Percentiles rank a stretch among this genome's conserved stretches.
phyloP scores from a whole-genome alignment of 2,888 invertebrate species.

The Pasiphila rectangulata region DNA sequence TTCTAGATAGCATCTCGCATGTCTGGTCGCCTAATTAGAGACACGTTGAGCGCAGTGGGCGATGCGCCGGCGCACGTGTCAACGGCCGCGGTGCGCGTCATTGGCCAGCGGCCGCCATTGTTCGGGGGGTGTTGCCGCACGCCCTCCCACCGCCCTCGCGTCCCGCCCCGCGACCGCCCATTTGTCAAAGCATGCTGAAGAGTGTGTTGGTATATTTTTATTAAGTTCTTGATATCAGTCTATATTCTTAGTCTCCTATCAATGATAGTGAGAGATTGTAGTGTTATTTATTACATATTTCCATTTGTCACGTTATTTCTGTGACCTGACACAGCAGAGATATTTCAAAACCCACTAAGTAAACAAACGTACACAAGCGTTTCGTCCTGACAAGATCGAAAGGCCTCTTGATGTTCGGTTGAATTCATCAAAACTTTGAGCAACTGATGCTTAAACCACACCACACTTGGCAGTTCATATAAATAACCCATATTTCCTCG shows the following conservation, averaged over 20 bases:
- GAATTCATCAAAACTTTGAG: not conserved
- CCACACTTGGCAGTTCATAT: conserved; percentile 10
- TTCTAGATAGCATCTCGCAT: conserved; percentile 11
- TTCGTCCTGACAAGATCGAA: too few species aligned
- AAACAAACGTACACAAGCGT: too few species aligned
- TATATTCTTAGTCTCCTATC: too few species aligned
- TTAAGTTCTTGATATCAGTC: too few species aligned
- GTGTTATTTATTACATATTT: too few species aligned
- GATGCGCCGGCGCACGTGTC: conserved; percentile 67
- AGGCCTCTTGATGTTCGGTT: conserved; percentile 2
- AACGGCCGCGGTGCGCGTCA: conserved; percentile 71
- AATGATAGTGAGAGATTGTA: too few species aligned
- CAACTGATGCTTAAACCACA: not conserved
- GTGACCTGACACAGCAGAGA: too few species aligned
- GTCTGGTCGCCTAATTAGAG: conserved; percentile 26
- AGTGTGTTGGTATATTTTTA: not conserved
- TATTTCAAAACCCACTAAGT: too few species aligned
- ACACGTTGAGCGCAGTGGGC: conserved; percentile 24
- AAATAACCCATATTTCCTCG: conserved; percentile 18
- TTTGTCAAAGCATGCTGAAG: conserved; percentile 29
- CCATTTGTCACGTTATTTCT: too few species aligned
- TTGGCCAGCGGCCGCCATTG: conserved; percentile 67
- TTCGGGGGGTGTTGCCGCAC: conserved; percentile 39
- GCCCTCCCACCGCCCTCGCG: conserved; percentile 21
- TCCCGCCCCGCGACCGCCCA: conserved; percentile 25